Evolutionary conservation across 2,888 invertebrate species (phyloP), one percentile per base, ranked within the genome.

Genomic region (Volucella inflata): DNA sequence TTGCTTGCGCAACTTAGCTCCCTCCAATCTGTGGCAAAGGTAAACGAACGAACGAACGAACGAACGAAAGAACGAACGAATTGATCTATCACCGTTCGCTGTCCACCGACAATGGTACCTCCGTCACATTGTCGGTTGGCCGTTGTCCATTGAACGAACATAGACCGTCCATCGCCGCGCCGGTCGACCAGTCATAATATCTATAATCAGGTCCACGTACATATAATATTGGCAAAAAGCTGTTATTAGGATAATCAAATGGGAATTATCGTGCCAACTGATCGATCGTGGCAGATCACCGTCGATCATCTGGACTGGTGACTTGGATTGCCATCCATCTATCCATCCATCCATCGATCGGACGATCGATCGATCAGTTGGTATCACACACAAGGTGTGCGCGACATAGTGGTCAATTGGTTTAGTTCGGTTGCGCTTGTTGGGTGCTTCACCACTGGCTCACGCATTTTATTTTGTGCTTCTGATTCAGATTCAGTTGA

Each of bases 201-300:
- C 91, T 92, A 92, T 92, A 92, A 92, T 92, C 91, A 92, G 91
- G 88, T 89, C 90, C 91, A 92, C 92, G 92, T 92, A 91, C 91
- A 91, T 91, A 91, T 91, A 91, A 92, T 92, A 92, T 91, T 89
- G 90, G 89, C 90, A 91, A 91, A 92, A 89, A 90, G 90, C 92
- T 92, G 90, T 91, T 91, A 91, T 91, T 92, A 92, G 90, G 90
- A 90, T 92, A 92, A 92, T 92, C 91, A 92, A 92, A 92, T 92
- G 91, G 90, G 90, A 91, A 91, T 92, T 91, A 91, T 91, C 92
- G 89, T 90, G 88, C 88, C 88, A 89, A 87, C 89, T 89, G 89
- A 91, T 91, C 89, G 88, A 88, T 87, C 87, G 88, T 88, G 88
- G 82, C 83, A 78, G 87, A 82, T 79, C 87, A 71, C 75, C 84